Conservation (phyloP, 2,797 vertebrate species). For the Tolypeutes matacus region DNA sequence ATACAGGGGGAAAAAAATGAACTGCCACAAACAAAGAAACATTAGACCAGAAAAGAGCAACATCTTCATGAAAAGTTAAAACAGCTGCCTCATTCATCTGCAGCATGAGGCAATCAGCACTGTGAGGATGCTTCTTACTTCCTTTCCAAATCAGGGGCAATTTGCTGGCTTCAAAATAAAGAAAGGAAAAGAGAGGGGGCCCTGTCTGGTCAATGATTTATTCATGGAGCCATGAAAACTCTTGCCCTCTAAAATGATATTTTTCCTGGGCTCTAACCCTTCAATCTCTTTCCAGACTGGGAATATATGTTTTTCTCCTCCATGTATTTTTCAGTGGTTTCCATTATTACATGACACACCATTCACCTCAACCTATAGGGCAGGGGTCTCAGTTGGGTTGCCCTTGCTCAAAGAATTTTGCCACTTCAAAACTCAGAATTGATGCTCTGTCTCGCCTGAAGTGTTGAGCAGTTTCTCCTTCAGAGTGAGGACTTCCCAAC, state of each 20-base stretch:
- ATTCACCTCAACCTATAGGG: constrained; percentile 70
- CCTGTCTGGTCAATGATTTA: constrained; percentile 75
- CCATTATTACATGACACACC: constrained; percentile 73
- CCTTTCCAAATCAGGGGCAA: constrained; percentile 74
- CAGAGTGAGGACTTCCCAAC: background rate
- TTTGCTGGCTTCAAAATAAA: constrained; percentile 74
- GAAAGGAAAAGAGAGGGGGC: constrained; percentile 41
- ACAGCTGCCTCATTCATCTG: constrained; percentile 77
- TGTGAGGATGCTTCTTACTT: constrained; percentile 1
- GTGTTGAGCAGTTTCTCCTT: background rate
- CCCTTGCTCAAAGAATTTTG: constrained; percentile 22
- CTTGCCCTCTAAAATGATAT: constrained; percentile 75
- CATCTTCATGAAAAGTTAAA: constrained; percentile 84
- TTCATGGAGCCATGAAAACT: constrained; percentile 73
- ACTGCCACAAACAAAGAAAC: constrained; percentile 71
- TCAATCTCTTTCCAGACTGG: constrained; percentile 76
- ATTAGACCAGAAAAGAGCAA: constrained; percentile 60
- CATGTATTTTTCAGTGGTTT: constrained; percentile 79
- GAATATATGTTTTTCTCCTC: constrained; percentile 70
- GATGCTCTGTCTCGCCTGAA: background rate
- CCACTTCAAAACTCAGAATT: constrained; percentile 15
- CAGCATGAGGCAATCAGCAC: background rate
- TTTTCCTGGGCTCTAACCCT: constrained; percentile 81
- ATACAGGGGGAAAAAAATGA: constrained; percentile 33
- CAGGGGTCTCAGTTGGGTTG: constrained; percentile 62